Evolutionary conservation across 2,888 invertebrate species (phyloP), one percentile per base, ranked within the genome.

Genomic region (Pandemis corylana): DNA sequence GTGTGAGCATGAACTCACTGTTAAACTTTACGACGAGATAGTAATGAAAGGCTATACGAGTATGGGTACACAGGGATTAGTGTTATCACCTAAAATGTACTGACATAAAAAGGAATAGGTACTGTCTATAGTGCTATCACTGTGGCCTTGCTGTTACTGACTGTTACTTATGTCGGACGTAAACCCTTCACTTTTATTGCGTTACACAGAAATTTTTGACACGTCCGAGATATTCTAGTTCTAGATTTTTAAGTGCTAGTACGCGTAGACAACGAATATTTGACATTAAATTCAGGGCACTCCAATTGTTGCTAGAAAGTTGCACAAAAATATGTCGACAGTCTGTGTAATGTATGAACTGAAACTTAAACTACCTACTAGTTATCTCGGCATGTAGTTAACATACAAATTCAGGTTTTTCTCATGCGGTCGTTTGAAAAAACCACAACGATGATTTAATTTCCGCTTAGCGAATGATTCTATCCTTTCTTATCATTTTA

Each of bases 161-260:
- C 53, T 61, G 49, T 46, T 64, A 41, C 42, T n/a, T 59, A 65
- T 13, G n/a, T 62, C n/a, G 13, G 41, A n/a, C 13, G 51, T 15
- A 59, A 64, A 73, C 68, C 73, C 73, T 73, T 69, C 68, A 73
- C 73, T 64, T 49, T 15, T 64, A 15, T 68, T 46, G 56, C 56
- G n/a, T 72, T 72, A 46, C 12, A 15, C 44, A 46, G 46, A 56
- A 56, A 44, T 36, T 65, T 49, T 13, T 36, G 49, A 49, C 65
- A 65, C 20, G 49, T 65, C 12, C 9, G 5, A 65, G 65, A 65
- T 65, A 64, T 5, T 46, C n/a, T 46, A 65, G 36, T 36, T 20
- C 28, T 49, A 65, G 44, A 65, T 1, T 59, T 12, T 28, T 4
- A 28, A 28, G 2, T 12, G 12, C 28, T 12, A n/a, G n/a, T 51